Conservation (phyloP, 2,888 invertebrate genomes). For the Tenthredo amoena region DNA sequence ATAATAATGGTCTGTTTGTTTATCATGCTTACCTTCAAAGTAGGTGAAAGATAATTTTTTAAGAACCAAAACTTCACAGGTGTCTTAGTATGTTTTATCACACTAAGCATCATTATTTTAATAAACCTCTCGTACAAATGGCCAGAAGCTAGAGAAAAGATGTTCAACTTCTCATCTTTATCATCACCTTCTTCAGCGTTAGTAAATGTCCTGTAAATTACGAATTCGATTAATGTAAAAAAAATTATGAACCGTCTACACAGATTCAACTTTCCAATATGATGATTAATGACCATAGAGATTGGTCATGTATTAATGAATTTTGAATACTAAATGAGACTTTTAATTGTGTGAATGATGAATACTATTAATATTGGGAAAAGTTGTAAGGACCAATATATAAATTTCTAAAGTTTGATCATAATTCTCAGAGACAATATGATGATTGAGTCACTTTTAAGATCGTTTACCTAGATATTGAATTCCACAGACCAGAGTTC, state of each 20-base stretch:
- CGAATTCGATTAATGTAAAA: neutral
- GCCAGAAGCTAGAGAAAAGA: conserved; percentile 99
- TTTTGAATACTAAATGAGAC: conserved; percentile 52
- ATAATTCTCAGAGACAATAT: conserved; percentile 15
- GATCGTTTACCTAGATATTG: conserved; percentile 89
- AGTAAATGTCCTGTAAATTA: conserved; percentile 73
- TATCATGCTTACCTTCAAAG: conserved; percentile 86
- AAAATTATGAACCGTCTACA: neutral
- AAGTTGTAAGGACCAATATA: conserved; percentile 46
- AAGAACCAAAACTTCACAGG: conserved; percentile 99
- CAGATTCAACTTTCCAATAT: neutral
- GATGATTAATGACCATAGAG: neutral
- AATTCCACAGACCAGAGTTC: conserved; percentile 93
- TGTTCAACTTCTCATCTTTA: conserved; percentile 91
- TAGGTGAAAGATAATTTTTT: conserved; percentile 99
- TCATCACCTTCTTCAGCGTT: conserved; percentile 82
- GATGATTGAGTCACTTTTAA: conserved; percentile 12
- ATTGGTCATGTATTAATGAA: conserved; percentile 5
- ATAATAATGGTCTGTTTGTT: neutral
- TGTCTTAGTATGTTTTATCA: conserved; percentile 96
- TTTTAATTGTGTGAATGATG: no score
- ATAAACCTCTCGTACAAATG: conserved; percentile 98
- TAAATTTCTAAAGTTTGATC: neutral
- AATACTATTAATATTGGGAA: conserved; percentile 7
- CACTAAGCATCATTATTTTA: conserved; percentile 99